Base-by-base conservation (phyloP, 30 jellyfish, hydroid and myxozoan species). In the Cassiopea xamachana region DNA sequence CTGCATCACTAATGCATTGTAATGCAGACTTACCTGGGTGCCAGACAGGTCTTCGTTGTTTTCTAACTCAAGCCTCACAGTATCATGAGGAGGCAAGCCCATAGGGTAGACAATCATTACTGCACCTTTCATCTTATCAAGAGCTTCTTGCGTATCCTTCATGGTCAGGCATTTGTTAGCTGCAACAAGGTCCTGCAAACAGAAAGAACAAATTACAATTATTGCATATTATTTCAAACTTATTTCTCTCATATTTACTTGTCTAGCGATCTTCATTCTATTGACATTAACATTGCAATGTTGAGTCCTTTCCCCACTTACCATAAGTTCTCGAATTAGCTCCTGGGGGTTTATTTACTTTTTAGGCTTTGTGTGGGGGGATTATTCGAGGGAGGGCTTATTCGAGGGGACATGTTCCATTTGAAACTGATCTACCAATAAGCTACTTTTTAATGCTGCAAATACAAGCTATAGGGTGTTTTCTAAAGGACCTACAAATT, bases 11-110 rank as follows among this genome's bases (percentile, higher is more conserved):
- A 55, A 55, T 55, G 7, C 64, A 55, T 55, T 10, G 0, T 55
- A 55, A 3, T 55, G 64, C 7, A 3, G 12, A 16, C 95, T 46
- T 74, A 95, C 99, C 88, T 95, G 99, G 16, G 99, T 95, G 49
- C 99, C 99, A 14, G 99, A 79, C n/a, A 95, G 89, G 60, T 95
- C 99, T 95, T 95, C 99, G 44, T 87, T 64, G 60, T 87, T 87
- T 70, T 95, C 99, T 16, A 95, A 47, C 78, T 95, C 99, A 75
- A 87, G 86, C 73, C 91, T 87, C 60, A 91, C 92, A 19, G 99
- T 98, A 62, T 95, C 99, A 69, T 95, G 98, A 1, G 99, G 99
- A 18, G 99, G 99, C 68, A 95, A 83, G 8, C 99, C 99, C 99
- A 95, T 95, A 5, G 99, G 99, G 55, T 95, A 95, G 14, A 91